These are phyloP conservation scores for Camponotus pennsylvanicus DNA, from an alignment of 1,140 invertebrate genomes.

Conservation along the genomic window DNA sequence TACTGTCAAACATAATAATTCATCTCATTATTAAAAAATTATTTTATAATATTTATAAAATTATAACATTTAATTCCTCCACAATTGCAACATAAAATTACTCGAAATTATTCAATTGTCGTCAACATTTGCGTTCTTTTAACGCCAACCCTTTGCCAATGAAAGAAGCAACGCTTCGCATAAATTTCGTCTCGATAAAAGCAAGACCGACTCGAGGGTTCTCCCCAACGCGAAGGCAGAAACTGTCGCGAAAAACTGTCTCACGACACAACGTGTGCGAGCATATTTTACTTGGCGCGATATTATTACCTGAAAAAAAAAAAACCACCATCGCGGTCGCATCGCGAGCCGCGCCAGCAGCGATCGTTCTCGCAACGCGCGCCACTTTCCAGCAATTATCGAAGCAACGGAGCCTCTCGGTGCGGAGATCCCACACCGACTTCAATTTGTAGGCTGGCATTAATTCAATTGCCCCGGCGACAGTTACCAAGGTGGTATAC, in stretches of 20 bases:
- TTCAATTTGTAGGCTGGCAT: slow-evolving; percentile 85
- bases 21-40: not conserved
- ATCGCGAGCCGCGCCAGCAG: slow-evolving; percentile 27
- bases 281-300: not conserved
- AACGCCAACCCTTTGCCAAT: too few relatives aligned
- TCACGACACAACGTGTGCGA: not conserved
- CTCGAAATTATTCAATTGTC: too few relatives aligned
- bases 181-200: too few relatives aligned
- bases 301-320: slow-evolving; percentile 15
- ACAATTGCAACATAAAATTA: not conserved
- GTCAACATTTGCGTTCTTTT: too few relatives aligned
- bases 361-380: slow-evolving; percentile 59
- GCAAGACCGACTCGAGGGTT: too few relatives aligned
- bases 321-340: not conserved
- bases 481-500: slow-evolving; percentile 76
- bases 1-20: not conserved
- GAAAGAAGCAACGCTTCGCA: too few relatives aligned
- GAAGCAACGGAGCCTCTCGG: slow-evolving; percentile 76
- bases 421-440: slow-evolving; percentile 77
- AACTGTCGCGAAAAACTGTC: not conserved
- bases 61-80: not conserved
- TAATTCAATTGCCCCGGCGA: slow-evolving; percentile 83
- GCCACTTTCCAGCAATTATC: slow-evolving; percentile 83
- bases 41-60: not conserved
- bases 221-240: too few relatives aligned